A percentile compares a stretch with the other conserved stretches of the same genome.
These are phyloP conservation scores for Pachyuromys duprasi DNA, from an alignment of 2,797 vertebrate genomes.

Conservation along the genomic window DNA sequence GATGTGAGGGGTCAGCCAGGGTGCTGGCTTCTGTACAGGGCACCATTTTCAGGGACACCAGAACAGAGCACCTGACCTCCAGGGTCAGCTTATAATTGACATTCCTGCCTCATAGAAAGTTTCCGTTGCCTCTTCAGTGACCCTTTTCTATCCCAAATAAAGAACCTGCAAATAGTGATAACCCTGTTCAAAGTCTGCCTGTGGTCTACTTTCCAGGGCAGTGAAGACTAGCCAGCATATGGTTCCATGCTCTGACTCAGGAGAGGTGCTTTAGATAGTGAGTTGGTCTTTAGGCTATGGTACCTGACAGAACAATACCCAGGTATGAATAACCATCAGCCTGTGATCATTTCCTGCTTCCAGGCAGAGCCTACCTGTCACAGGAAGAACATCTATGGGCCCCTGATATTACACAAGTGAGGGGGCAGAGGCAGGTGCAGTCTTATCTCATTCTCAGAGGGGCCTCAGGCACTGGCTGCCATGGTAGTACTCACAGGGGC, in stretches of 20 bases:
- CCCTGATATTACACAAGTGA: rapidly evolving
- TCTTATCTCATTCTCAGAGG: neutral
- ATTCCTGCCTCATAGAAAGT: rapidly evolving
- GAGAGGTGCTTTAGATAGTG: neutral
- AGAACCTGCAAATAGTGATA: rapidly evolving
- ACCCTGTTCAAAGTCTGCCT: neutral
- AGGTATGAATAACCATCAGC: neutral
- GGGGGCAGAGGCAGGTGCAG: neutral
- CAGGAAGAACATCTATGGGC: rapidly evolving
- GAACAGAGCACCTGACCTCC: neutral
- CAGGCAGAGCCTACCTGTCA: rapidly evolving
- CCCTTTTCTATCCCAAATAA: neutral
- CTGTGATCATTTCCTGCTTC: neutral
- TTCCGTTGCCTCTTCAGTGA: rapidly evolving
- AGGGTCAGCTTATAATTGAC: no score
- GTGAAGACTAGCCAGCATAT: neutral
- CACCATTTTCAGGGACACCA: neutral
- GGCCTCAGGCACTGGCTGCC: no score
- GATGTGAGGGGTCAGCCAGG: neutral
- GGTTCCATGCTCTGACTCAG: neutral
- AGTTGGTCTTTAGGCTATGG: neutral
- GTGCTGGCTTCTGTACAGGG: neutral
- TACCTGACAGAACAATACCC: rapidly evolving
- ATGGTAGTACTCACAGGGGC: neutral
- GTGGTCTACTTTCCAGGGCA: neutral